Evolutionary conservation across 2,888 invertebrate species (phyloP).

Genomic region (Panzeria rudis): DNA sequence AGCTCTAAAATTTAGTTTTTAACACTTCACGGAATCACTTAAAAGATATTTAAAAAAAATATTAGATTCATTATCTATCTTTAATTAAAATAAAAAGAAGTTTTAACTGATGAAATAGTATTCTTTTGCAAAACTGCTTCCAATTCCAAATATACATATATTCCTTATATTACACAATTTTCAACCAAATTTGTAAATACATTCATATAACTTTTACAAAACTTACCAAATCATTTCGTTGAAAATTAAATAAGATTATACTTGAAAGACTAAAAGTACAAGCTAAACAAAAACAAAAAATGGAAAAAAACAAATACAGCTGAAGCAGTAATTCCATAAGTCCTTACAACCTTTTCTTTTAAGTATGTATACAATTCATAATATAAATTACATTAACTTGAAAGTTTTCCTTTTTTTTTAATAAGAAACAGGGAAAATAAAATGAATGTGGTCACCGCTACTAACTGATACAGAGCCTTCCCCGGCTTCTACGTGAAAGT

Average conservation of each 20-base stretch:
- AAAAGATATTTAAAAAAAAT: no score
- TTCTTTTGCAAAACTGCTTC: background rate
- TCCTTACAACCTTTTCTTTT: conserved; percentile 45
- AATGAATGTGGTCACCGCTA: conserved; percentile 64
- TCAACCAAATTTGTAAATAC: conserved; percentile 5
- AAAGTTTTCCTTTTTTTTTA: conserved; percentile 40
- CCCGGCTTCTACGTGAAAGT: background rate
- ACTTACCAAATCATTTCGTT: conserved; percentile 52
- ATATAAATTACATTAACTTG: conserved; percentile 70
- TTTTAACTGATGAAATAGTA: background rate
- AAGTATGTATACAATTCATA: conserved; percentile 66
- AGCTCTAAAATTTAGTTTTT: no score
- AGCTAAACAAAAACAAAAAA: conserved; percentile 43
- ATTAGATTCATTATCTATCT: no score
- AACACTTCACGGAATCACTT: no score
- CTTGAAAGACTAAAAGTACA: conserved; percentile 49
- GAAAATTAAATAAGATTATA: conserved; percentile 66
- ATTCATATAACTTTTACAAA: conserved; percentile 20
- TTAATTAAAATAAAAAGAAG: background rate
- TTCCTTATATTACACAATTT: background rate
- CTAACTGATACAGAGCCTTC: conserved; percentile 33
- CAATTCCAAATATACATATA: no score
- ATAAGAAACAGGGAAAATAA: conserved; percentile 20
- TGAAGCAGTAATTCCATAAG: conserved; percentile 46
- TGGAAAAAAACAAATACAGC: background rate